Base-by-base conservation (phyloP, 1,140 invertebrate species). In the Megalopta genalis region DNA sequence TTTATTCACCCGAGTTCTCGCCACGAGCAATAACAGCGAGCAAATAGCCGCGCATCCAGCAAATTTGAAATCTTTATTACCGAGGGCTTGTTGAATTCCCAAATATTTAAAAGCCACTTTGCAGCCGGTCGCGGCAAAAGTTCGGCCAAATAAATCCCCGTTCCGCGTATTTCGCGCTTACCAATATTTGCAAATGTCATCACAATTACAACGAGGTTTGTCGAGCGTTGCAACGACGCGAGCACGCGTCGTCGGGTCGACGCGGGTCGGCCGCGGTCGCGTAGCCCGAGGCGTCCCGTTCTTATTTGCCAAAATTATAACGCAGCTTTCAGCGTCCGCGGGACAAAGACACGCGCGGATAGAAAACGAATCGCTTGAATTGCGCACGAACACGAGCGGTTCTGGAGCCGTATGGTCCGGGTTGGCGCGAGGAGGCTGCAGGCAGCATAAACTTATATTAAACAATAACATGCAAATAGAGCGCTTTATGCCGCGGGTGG, bases 401-500 rank as follows among this genome's bases (percentile, higher is more conserved):
- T 4, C 18, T 39, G 67, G 52, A 25, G 16, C 16, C 14, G 49
- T 52, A 3, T 52, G 49, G 14, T 21, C 14, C 49, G 16, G 16
- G 14, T 18, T 5, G 4, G 5, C 49, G 18, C 16, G 18, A 52
- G 62, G 75, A 59, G 67, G 80, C 42, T 69, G 80, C 83, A 79
- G 68, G 76, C 76, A 78, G 85, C 86, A 87, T 90, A 89, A 90
- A 90, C 88, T 91, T 90, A 89, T 90, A 91, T 91, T 90, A 90
- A 90, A 90, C 88, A 90, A 90, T 90, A 90, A 90, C 88, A 90
- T 90, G 90, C 88, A 90, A 90, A 90, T 90, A 87, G 81, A 87
- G 87, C 72, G 85, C 74, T 87, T 87, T 80, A 87, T 88, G 77
- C 78, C 82, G 65, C 37, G 49, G n/a, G n/a, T 59, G 74, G 63